Evolutionary conservation across 2,797 vertebrate species (phyloP), one percentile per base, ranked within the genome.

Genomic region (Heteromormyrus szaboi): DNA sequence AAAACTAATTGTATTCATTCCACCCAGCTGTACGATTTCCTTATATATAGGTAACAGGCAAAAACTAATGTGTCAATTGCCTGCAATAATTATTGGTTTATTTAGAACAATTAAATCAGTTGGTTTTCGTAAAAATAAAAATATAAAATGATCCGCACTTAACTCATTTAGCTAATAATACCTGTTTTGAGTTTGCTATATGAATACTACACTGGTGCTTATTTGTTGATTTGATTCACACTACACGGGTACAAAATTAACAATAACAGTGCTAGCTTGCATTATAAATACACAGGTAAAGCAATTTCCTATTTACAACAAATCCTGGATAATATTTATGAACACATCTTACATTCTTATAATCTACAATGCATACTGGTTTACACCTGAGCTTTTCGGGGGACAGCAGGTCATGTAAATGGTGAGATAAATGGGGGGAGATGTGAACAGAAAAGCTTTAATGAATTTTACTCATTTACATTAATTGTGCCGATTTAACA

Each of bases 271-370:
- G 91, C 92, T 94, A 92, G 93, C 91, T 94, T 93, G 91, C 91
- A 87, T 90, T 95, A 93, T 95, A 93, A 94, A 96, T 95, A 95
- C 95, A 94, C 94, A 94, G 93, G 94, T 93, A 92, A 95, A 95
- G 94, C 95, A 95, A 94, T 92, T 94, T 95, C 96, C 95, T 96
- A 96, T 96, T 95, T 97, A 97, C 96, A 96, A 95, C 94, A 95
- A 95, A 95, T 94, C 94, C 93, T 93, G 91, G 93, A 92, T 93
- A 93, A 93, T 91, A 94, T 92, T 95, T 94, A 94, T 94, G 95
- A 95, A 96, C 96, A 93, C 96, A 95, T 94, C 94, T 94, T 95
- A 96, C 94, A 90, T 88, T 95, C 94, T 92, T 94, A 94, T 92
- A 94, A 92, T 93, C 91, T 95, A 94, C 94, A 94, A 88, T 89